Evolutionary conservation across 2,113 vertebrate genomes (phyloP), one percentile per base, ranked within the genome.

Genomic region (Esox niger): DNA sequence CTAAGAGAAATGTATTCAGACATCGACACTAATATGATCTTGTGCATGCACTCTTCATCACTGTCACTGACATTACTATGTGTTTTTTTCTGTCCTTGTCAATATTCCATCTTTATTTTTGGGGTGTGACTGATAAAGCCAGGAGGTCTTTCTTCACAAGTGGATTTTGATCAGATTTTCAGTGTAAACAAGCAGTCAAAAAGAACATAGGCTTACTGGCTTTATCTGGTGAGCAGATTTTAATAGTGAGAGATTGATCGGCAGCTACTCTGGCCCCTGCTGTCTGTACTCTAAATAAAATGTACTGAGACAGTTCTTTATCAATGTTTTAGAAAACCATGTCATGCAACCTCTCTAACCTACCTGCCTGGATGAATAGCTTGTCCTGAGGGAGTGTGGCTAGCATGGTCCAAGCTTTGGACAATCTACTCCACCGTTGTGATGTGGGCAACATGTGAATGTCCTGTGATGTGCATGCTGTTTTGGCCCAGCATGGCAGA

Each of bases 381-480:
- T 31, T 11, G 21, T 43, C 20, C 49, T 66, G 71, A 60, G 60
- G 60, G 72, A 82, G 82, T 80, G 82, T 64, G 72, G 58, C 79
- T 57, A 54, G 81, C 84, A 86, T 86, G 87, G 80, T 52, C 4
- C 32, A 76, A 75, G 62, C 38, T 62, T 72, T 70, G 60, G 35
- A 71, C 10, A 69, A 27, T 70, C 63, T 43, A 56, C 46, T 60
- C 35, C 66, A 70, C 69, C 52, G 43, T 62, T 82, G 69, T 81
- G 71, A 26, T 74, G 70, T 74, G 71, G 47, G 62, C 68, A 55
- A 73, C 25, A 29, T 70, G 70, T 54, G 32, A 62, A 69, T 73
- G 64, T 59, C 64, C 47, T 79, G 81, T 71, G 59, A 82, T 67
- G 75, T 86, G 89, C 89, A 91, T 90, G 87, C 64, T 72, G 77